Base-by-base conservation (phyloP, 2,113 vertebrate species). In the Anoura caudifer region DNA sequence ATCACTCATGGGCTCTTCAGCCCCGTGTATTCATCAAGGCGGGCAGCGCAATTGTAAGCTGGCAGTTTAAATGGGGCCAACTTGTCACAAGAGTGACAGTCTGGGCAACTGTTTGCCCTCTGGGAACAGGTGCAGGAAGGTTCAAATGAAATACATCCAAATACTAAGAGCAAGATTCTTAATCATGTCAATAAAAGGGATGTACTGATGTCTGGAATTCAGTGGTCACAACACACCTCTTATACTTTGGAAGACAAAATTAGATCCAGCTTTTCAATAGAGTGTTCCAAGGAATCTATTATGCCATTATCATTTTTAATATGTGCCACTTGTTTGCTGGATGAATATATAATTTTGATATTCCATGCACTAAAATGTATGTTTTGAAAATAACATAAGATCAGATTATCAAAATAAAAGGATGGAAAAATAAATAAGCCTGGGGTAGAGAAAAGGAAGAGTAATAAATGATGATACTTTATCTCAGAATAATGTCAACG, bases 121-220 rank as follows among this genome's bases (percentile, higher is more conserved):
- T 95, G 97, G 97, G 95, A 97, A 96, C 95, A 97, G 93, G 92
- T 97, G 90, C 94, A 92, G 90, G 79, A 90, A 97, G 86, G 98
- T 96, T 97, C 96, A 95, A 96, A 97, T 95, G 96, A 97, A 97
- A 96, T 95, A 96, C 96, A 97, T 96, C 97, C 97, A 97, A 92
- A 97, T 73, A 95, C 87, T 91, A 96, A 95, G 96, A 96, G 96
- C 91, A 56, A 95, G 97, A 95, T 91, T 94, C 96, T 97, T 97
- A 97, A 97, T 97, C 96, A 96, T 94, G 97, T 97, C 97, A 97
- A 81, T 95, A 95, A 93, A 96, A 97, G 56, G 95, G 87, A 97
- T 95, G 95, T 50, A 43, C 76, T 50, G 11, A 92, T 92, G 90
- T 92, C 96, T 92, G 56, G 77, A 59, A 92, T 72, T 90, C 94